Evolutionary conservation across 2,888 invertebrate genomes (phyloP), one percentile per base, ranked within the genome.

Genomic region (Scelioninae gen. 2): DNA sequence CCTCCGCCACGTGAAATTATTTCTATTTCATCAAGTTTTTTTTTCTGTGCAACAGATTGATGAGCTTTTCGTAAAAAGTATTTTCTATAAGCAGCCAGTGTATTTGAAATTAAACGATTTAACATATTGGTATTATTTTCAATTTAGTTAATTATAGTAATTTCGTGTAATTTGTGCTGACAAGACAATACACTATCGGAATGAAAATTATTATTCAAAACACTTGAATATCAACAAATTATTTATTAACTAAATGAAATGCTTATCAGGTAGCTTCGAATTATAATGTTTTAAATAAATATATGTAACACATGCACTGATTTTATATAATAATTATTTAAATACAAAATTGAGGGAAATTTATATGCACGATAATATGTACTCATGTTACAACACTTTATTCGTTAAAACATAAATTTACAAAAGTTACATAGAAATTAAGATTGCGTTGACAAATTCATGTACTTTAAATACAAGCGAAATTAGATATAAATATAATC

Each of bases 401-500:
- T 35, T 13, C 3, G 13, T 13, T 7, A 37, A 37, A 35, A 37
- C 13, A 13, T 4, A 37, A 37, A 13, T 37, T 37, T 13, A 37
- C 31, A 31, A 31, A 31, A 37, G 13, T 10, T 37, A 13, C 35
- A 7, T 13, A 37, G 13, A 13, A 37, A 37, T 7, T 37, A 31
- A 31, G 9, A 31, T 33, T 10, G n/a, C n/a, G n/a, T 33, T 33
- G 5, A 13, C 35, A 13, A 13, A 4, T 37, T 37, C 13, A 2
- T 37, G 10, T 18, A 3, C 2, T 16, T 41, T 41, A 2, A 13
- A 13, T 13, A 18, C 41, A 41, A 10, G 18, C 41, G 18, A 41
- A 41, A 41, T 41, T 41, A 41, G 16, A 41, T 7, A 41, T 18
- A 18, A 41, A 41, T 41, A 41, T 10, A 50, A 50, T 16, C 10